Conservation (phyloP, 2,888 invertebrate species). For the Hypena proboscidalis region DNA sequence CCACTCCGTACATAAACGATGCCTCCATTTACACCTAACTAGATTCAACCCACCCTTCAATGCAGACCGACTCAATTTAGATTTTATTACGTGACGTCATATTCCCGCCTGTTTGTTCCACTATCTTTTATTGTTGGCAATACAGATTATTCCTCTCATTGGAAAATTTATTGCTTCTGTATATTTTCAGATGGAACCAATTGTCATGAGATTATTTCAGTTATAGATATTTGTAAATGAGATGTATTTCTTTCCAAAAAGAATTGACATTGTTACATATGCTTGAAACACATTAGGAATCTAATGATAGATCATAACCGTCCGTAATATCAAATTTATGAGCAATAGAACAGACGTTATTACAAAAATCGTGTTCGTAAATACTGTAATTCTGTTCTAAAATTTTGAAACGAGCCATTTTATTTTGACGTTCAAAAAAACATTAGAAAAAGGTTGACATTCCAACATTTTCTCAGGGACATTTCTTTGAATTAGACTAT, state of each 20-base stretch:
- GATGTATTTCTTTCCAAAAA: slow-evolving; percentile 19
- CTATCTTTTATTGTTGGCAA: slow-evolving; percentile 18
- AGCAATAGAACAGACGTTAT: slow-evolving; percentile 54
- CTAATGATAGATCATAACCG: slow-evolving; percentile 49
- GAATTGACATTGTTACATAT: slow-evolving; percentile 26
- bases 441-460: slow-evolving; percentile 76
- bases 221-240: too few species aligned
- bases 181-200: too few species aligned
- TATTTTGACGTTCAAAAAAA: slow-evolving; percentile 64
- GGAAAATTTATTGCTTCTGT: neutral
- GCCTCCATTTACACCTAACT: slow-evolving; percentile 69
- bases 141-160: neutral
- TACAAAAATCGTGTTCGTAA: slow-evolving; percentile 57
- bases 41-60: slow-evolving; percentile 55
- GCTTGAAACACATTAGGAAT: slow-evolving; percentile 37
- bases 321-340: slow-evolving; percentile 53
- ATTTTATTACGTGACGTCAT: slow-evolving; percentile 54
- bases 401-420: slow-evolving; percentile 68
- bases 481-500: slow-evolving; percentile 83
- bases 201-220: too few species aligned
- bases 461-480: slow-evolving; percentile 84
- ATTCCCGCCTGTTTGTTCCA: slow-evolving; percentile 22
- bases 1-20: slow-evolving; percentile 68
- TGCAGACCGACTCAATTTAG: slow-evolving; percentile 60
- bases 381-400: slow-evolving; percentile 63